Evolutionary conservation across 2,113 vertebrate species (phyloP), one percentile per base, ranked within the genome.

Genomic region (Camelus dromedarius): DNA sequence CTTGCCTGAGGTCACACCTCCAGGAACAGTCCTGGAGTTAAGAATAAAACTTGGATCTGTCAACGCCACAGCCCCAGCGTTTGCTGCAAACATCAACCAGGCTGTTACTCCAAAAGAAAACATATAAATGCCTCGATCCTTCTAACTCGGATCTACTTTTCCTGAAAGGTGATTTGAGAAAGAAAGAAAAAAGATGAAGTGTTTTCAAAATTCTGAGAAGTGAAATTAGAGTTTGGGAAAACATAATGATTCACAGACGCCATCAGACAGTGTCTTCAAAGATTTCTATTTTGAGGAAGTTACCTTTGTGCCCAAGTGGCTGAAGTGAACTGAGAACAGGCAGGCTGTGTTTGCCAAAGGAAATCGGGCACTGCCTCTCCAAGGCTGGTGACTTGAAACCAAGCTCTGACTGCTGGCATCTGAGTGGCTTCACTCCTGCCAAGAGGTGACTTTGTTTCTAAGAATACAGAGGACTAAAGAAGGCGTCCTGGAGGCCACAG

Each of bases 401-500:
- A 72, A 89, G 96, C 46, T 56, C 89, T 48, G 67, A 73, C 81
- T 67, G 3, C 1, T 86, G 86, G 89, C 92, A 48, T 42, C 86
- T 54, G 62, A 42, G 24, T 24, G 64, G 76, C 42, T 89, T 70
- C 38, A 18, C 3, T 66, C 58, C 52, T 86, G 96, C 97, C 96
- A 97, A 89, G 79, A 79, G 58, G 82, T 96, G 96, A 98, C 92
- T 97, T 66, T 80, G 95, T 84, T 97, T 95, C 97, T 97, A 97
- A 97, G 96, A 97, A 98, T 97, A 98, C 92, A 95, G 95, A 95
- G 79, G 62, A 52, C 89, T 64, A 32, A 62, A 80, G 94, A 67
- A 83, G 82, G 96, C 79, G n/a, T 79, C 91, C 93, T 87, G 62
- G 91, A 98, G 93, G 91, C 93, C 69, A 95, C 16, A 70, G 32